Evolutionary conservation across 2,797 vertebrate genomes (phyloP).

Genomic region (Coccyzus lansbergi): DNA sequence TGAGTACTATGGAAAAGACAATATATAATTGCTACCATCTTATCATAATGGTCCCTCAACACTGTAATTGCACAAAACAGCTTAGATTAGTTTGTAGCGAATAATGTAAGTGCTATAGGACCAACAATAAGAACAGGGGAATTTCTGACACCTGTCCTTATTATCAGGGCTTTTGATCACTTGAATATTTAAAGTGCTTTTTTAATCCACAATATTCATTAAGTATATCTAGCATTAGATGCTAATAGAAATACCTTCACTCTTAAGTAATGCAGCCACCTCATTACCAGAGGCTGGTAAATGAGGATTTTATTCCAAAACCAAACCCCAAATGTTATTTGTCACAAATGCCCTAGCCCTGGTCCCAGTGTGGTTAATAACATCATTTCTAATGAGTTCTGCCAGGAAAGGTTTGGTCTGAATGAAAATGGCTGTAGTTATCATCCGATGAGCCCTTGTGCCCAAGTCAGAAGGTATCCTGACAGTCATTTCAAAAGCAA

Average conservation of each 20-base stretch:
- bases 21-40: background rate
- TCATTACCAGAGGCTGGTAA: conserved; percentile 20
- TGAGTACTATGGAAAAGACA: background rate
- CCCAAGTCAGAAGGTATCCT: background rate
- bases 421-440: background rate
- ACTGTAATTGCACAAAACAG: background rate
- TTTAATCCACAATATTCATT: conserved; percentile 22
- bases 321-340: conserved; percentile 18
- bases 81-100: background rate
- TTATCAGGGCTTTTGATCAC: background rate
- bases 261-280: background rate
- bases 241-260: background rate
- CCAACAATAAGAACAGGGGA: background rate
- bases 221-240: background rate
- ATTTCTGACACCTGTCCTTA: conserved; percentile 24
- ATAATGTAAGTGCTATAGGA: background rate
- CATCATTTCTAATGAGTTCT: background rate
- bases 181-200: background rate
- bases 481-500: background rate
- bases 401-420: background rate
- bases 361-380: background rate
- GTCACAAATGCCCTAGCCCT: background rate
- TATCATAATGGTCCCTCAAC: background rate
- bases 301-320: conserved; percentile 47
- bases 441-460: background rate